These are phyloP conservation scores for Atrina japonica DNA, from an alignment of 2,888 invertebrate species.

Conservation along the genomic window DNA sequence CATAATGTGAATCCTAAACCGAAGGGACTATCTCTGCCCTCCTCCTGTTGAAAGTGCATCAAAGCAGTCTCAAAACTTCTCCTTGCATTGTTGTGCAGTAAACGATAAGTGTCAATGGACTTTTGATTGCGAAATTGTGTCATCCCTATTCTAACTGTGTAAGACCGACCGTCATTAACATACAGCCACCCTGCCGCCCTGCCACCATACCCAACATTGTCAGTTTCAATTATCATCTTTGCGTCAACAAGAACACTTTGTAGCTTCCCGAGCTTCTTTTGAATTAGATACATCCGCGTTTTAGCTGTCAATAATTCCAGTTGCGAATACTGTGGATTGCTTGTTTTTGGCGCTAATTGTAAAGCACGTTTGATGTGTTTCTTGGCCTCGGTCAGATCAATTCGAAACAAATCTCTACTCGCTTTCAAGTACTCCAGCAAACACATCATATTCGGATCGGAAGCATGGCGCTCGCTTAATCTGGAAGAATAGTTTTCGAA, in stretches of 20 bases:
- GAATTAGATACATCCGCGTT: constrained; percentile 56
- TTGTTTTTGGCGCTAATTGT: constrained; percentile 49
- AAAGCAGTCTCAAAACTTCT: constrained; percentile 51
- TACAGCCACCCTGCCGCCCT: constrained; percentile 61
- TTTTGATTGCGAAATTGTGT: constrained; percentile 29
- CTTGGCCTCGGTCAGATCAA: constrained; percentile 52
- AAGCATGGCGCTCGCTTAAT: constrained; percentile 20
- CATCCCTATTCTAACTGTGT: constrained; percentile 47
- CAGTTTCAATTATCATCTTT: constrained; percentile 57
- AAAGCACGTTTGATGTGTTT: constrained; percentile 45
- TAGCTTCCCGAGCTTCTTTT: constrained; percentile 55
- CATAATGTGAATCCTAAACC: constrained; percentile 56
- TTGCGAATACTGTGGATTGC: constrained; percentile 53
- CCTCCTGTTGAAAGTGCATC: constrained; percentile 53
- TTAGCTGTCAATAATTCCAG: constrained; percentile 56
- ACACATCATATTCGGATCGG: constrained; percentile 46
- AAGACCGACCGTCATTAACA: constrained; percentile 53
- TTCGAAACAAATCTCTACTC: constrained; percentile 49
- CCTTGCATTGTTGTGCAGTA: constrained; percentile 44
- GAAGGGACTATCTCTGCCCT: constrained; percentile 60
- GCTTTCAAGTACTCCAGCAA: constrained; percentile 53
- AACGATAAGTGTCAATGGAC: constrained; percentile 43
- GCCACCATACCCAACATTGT: constrained; percentile 54
- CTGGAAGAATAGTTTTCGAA: constrained; percentile 43
- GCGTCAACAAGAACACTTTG: constrained; percentile 50